A percentile compares a stretch with the other conserved stretches of the same genome.
phyloP scores from a whole-genome alignment of 1,140 invertebrate species.

The Rhysida immarginata region DNA sequence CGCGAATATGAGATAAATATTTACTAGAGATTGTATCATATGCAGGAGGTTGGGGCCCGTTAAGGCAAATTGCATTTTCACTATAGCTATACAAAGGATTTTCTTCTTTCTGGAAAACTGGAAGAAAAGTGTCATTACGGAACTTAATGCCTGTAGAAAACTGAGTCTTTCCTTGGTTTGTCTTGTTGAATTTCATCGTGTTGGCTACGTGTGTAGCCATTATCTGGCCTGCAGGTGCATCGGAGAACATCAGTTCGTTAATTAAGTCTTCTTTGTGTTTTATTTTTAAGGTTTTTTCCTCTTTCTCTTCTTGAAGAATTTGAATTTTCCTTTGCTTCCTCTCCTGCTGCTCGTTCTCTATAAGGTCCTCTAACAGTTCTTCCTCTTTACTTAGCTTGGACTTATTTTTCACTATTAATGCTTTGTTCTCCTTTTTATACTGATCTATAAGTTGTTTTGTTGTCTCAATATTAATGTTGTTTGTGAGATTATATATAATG shows the following conservation, averaged over 20 bases:
- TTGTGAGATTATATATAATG: constrained; percentile 79
- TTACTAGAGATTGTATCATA: constrained; percentile 46
- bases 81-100: constrained; percentile 55
- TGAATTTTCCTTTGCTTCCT: constrained; percentile 37
- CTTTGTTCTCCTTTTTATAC: constrained; percentile 86
- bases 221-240: constrained; percentile 72
- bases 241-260: constrained; percentile 86
- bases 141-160: constrained; percentile 71
- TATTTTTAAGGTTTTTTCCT: constrained; percentile 66
- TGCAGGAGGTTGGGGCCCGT: constrained; percentile 56
- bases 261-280: constrained; percentile 77
- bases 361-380: constrained; percentile 56
- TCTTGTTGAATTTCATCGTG: constrained; percentile 32
- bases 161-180: constrained; percentile 28
- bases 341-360: constrained; percentile 53
- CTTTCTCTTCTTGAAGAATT: constrained; percentile 44
- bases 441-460: constrained; percentile 85
- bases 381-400: constrained; percentile 34
- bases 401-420: constrained; percentile 67
- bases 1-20: constrained; percentile 58
- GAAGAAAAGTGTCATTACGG: constrained; percentile 39
- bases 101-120: constrained; percentile 54
- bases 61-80: constrained; percentile 35
- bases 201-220: constrained; percentile 61
- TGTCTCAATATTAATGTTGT: constrained; percentile 75